Evolutionary conservation across 2,888 invertebrate genomes (phyloP).

Genomic region (Ormyrus labotus): DNA sequence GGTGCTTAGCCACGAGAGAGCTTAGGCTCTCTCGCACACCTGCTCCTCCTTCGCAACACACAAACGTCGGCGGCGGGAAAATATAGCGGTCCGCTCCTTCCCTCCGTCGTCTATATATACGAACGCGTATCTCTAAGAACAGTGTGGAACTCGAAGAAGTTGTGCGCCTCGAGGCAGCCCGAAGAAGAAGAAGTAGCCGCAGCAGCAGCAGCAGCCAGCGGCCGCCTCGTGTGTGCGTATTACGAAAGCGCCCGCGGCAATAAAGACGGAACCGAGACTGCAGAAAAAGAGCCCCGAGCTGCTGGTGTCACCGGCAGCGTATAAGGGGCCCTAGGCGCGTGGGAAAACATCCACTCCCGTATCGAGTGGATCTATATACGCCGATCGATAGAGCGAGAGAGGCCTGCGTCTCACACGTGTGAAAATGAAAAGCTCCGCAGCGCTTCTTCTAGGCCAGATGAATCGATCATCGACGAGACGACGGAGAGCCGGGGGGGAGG

Average conservation of each 20-base stretch:
- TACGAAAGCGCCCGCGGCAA: slow-evolving; percentile 43
- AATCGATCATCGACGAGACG: slow-evolving; percentile 34
- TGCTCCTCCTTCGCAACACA: too few relatives aligned
- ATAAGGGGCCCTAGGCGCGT: slow-evolving; percentile 8
- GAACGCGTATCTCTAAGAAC: too few relatives aligned
- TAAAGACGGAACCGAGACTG: slow-evolving; percentile 5
- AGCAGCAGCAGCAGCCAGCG: neutral
- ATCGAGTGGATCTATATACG: too few relatives aligned
- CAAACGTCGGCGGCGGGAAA: neutral
- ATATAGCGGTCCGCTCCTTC: slow-evolving; percentile 32
- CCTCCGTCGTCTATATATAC: neutral
- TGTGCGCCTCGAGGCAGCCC: too few relatives aligned
- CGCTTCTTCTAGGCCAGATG: slow-evolving; percentile 22
- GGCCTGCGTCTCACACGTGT: slow-evolving; percentile 31
- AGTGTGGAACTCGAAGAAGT: too few relatives aligned
- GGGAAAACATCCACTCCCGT: slow-evolving; percentile 31
- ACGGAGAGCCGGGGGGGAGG: neutral
- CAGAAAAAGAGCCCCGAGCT: neutral
- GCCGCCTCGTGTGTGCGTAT: neutral
- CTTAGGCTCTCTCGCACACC: neutral
- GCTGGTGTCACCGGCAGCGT: slow-evolving; percentile 21
- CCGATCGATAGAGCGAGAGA: neutral
- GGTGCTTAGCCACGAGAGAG: slow-evolving; percentile 3
- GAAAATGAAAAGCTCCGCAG: slow-evolving; percentile 46
- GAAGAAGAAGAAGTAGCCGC: neutral